Evolutionary conservation across 2,797 vertebrate species (phyloP).

Genomic region (Astyanax mexicanus): DNA sequence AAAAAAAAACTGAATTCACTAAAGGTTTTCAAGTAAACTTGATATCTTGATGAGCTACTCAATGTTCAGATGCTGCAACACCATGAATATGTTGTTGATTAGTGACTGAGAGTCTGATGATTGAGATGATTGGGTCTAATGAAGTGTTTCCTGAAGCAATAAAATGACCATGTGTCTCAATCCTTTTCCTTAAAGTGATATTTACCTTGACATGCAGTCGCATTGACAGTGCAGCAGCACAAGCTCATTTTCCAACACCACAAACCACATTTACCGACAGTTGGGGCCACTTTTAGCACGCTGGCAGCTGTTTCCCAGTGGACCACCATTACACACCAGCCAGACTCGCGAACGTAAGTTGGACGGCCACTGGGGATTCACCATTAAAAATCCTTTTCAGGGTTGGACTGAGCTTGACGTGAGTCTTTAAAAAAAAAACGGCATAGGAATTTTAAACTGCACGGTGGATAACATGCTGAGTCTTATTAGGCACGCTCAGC

Average conservation of each 20-base stretch:
- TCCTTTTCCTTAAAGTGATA: not conserved
- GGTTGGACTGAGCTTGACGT: not conserved
- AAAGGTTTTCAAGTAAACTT: too few species aligned
- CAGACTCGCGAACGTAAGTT: not conserved
- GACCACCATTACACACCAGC: not conserved
- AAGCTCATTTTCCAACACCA: conserved; percentile 1
- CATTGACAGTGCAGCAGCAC: not conserved
- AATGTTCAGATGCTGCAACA: too few species aligned
- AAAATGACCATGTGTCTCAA: too few species aligned
- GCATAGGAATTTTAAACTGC: not conserved
- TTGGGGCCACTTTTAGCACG: not conserved
- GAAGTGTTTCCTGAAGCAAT: too few species aligned
- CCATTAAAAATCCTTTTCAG: conserved; percentile 7
- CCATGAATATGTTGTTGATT: too few species aligned
- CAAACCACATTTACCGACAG: not conserved
- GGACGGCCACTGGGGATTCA: not conserved
- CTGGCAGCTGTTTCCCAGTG: not conserved
- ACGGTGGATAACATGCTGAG: not conserved
- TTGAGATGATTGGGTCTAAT: too few species aligned
- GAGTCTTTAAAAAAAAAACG: not conserved
- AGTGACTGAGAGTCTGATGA: too few species aligned
- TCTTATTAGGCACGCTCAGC: not conserved
- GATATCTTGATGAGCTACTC: too few species aligned
- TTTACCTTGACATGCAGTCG: not conserved
- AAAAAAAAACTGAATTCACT: too few species aligned